Evolutionary conservation across 2,113 vertebrate genomes (phyloP), one percentile per base, ranked within the genome.

Genomic region (Geothlypis trichas): DNA sequence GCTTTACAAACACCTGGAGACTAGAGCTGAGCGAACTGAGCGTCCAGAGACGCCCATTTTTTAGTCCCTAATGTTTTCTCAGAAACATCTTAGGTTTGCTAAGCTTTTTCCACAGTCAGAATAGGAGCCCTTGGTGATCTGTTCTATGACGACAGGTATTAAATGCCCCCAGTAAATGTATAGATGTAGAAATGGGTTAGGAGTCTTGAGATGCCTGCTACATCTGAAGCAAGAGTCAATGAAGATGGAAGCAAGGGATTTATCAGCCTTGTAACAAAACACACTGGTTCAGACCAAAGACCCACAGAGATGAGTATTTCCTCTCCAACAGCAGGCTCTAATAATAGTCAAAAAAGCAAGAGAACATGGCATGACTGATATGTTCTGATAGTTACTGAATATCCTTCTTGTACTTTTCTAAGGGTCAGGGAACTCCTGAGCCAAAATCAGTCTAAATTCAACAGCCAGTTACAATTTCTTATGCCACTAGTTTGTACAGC

Each of bases 231-330:
- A 80, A 84, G 39, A 23, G 27, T 52, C 21, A 22, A 23, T 6
- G 6, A 66, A 39, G 62, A 35, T n/a, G 15, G 28, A 80, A 83
- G 54, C 24, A 58, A 58, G 37, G 20, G 21, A 33, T 47, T 87
- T 73, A 58, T 49, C 37, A 71, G n/a, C 41, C 66, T 84, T 74
- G 28, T 24, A 92, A 69, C 5, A 71, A 74, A 78, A 55, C 30
- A 68, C 27, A 26, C 31, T 39, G 20, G 16, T 31, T 92, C n/a
- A 71, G 31, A 81, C 4, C 21, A 71, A 74, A 46, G 37, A 37
- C 13, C 23, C n/a, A 30, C 0, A 3, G 13, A 67, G 22, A 41
- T 1, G 1, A 31, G 13, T 16, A 28, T 37, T 21, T 62, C 24
- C 13, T 41, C 24, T 88, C 19, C 16, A 46, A 42, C 14, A 74